Conservation (phyloP, 1,140 invertebrate genomes). For the Amphibalanus amphitrite region DNA sequence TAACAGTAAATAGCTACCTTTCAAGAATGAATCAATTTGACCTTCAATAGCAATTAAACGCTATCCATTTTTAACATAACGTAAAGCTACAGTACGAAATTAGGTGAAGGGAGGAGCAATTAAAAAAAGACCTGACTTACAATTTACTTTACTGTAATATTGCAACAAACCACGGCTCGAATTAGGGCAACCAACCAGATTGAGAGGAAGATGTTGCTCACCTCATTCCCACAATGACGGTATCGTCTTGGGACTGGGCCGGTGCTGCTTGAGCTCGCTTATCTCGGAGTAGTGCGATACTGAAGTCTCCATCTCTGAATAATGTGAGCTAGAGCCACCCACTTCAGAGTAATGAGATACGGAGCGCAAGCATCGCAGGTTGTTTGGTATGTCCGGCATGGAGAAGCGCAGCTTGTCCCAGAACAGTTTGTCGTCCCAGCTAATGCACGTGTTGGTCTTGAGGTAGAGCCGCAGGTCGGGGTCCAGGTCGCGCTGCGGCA, state of each 20-base stretch:
- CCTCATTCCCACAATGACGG: not conserved
- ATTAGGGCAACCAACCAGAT: too few species aligned
- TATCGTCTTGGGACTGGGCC: not conserved
- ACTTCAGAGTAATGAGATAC: not conserved
- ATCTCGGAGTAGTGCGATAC: not conserved
- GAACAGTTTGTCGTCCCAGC: slow-evolving; percentile 82
- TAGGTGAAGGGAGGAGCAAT: too few species aligned
- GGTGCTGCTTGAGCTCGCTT: not conserved
- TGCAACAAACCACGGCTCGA: too few species aligned
- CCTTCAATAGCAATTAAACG: too few species aligned
- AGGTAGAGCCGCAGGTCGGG: slow-evolving; percentile 72
- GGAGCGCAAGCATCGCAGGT: not conserved
- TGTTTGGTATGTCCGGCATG: slow-evolving; percentile 44
- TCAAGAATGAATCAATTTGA: too few species aligned
- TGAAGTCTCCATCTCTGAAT: not conserved
- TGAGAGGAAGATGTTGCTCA: too few species aligned
- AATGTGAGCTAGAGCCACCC: not conserved
- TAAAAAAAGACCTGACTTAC: too few species aligned
- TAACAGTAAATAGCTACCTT: too few species aligned
- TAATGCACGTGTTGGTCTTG: slow-evolving; percentile 69
- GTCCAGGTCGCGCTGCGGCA: slow-evolving; percentile 67
- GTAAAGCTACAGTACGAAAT: too few species aligned
- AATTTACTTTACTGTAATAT: too few species aligned
- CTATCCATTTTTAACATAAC: too few species aligned
- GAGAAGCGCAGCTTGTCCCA: slow-evolving; percentile 85